Conservation (phyloP, 2,797 vertebrate species). For the Phrynocephalus guinanensis region DNA sequence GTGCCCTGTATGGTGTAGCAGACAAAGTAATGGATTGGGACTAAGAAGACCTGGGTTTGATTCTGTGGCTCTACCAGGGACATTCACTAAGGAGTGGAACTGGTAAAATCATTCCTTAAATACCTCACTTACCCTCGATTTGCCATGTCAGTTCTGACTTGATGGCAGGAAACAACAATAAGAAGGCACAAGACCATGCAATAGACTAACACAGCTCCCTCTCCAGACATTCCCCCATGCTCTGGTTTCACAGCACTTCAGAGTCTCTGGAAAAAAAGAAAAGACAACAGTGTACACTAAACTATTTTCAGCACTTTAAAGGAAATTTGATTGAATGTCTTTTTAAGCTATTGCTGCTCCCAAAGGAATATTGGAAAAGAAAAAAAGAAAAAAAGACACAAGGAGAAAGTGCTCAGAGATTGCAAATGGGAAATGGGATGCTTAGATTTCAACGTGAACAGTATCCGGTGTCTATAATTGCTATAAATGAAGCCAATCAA, state of each 20-base stretch:
- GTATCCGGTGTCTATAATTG: slow-evolving; percentile 79
- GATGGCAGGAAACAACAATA: neutral
- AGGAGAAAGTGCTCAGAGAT: slow-evolving; percentile 63
- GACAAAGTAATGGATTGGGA: too few species aligned
- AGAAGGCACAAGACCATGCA: neutral
- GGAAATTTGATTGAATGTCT: slow-evolving; percentile 38
- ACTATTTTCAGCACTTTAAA: slow-evolving; percentile 37
- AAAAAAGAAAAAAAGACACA: slow-evolving; percentile 18
- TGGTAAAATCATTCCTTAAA: too few species aligned
- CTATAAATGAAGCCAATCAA: slow-evolving; percentile 85
- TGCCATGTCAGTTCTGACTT: too few species aligned
- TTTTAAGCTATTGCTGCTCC: slow-evolving; percentile 58
- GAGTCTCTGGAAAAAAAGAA: neutral
- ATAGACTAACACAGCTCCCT: neutral
- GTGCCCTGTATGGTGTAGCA: too few species aligned
- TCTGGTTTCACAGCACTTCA: neutral
- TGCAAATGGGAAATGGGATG: slow-evolving; percentile 76
- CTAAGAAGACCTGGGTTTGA: too few species aligned
- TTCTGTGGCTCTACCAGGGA: too few species aligned
- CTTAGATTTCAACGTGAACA: slow-evolving; percentile 73
- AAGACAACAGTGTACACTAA: neutral
- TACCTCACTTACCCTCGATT: too few species aligned
- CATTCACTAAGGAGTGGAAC: too few species aligned
- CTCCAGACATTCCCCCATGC: neutral
- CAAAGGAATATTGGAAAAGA: slow-evolving; percentile 33